phyloP scores from a whole-genome alignment of 2,888 invertebrate genomes.

The Ennomos erosarius region DNA sequence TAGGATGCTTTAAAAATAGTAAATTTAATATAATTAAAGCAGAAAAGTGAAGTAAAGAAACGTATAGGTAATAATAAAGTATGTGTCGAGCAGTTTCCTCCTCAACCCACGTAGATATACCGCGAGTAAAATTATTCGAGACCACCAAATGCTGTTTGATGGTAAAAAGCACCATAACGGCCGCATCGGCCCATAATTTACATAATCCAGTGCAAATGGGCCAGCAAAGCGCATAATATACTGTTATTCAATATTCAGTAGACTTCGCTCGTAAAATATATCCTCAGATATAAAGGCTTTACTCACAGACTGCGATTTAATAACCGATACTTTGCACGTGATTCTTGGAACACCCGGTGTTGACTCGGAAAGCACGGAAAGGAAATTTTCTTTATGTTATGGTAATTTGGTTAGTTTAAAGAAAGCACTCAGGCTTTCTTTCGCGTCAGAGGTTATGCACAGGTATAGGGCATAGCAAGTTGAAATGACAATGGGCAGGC shows the following conservation, averaged over 20 bases:
- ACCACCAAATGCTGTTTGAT: slow-evolving; percentile 21
- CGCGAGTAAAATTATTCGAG: slow-evolving; percentile 13
- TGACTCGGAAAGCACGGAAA: neutral
- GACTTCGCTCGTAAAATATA: slow-evolving; percentile 35
- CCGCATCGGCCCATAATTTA: slow-evolving; percentile 41
- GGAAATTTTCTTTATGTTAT: neutral
- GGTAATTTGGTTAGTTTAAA: neutral
- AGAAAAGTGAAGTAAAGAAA: no score
- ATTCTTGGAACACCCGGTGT: slow-evolving; percentile 5
- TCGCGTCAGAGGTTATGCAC: no score
- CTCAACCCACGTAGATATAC: slow-evolving; percentile 3
- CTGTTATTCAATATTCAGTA: slow-evolving; percentile 49
- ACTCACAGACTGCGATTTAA: slow-evolving; percentile 17
- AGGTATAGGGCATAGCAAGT: no score
- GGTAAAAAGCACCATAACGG: slow-evolving; percentile 33
- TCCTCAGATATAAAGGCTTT: slow-evolving; percentile 23
- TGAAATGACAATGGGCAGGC: no score
- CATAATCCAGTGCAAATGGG: slow-evolving; percentile 51
- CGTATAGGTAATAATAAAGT: no score
- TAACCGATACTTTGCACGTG: slow-evolving; percentile 11
- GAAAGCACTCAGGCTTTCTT: no score
- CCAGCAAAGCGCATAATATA: slow-evolving; percentile 46
- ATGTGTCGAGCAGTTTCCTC: neutral
- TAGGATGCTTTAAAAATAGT: no score
- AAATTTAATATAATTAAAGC: no score